These are phyloP conservation scores for Ailurus styani DNA, from an alignment of 2,113 vertebrate genomes.

Conservation along the genomic window DNA sequence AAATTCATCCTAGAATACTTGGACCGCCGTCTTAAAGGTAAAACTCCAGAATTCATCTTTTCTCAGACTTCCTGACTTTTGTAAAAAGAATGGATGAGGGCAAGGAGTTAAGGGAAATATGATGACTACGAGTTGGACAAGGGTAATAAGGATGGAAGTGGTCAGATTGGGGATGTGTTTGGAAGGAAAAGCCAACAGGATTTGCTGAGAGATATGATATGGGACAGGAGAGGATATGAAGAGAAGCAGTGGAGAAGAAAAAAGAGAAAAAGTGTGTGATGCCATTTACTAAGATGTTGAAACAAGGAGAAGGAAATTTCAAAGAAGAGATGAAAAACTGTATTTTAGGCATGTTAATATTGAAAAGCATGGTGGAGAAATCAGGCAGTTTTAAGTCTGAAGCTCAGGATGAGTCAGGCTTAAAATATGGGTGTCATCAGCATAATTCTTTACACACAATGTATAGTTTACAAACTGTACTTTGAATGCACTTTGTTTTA, in stretches of 20 bases:
- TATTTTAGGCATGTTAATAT: not conserved
- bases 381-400: not conserved
- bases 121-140: not conserved
- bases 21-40: conserved; percentile 92
- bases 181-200: not conserved
- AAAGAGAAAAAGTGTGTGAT: not conserved
- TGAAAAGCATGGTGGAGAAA: not conserved
- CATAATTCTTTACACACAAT: not conserved
- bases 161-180: not conserved
- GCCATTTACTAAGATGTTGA: not conserved
- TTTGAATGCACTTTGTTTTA: not conserved
- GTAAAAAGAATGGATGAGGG: not conserved
- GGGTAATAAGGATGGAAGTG: not conserved
- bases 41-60: conserved; percentile 40
- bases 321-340: not conserved
- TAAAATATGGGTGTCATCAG: not conserved
- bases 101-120: not conserved
- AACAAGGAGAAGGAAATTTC: not conserved
- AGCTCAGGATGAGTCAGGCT: not conserved
- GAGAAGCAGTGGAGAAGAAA: not conserved
- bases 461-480: not conserved
- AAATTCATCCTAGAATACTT: conserved; percentile 91
- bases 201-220: not conserved
- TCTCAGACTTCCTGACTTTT: not conserved
- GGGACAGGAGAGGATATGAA: too few relatives aligned